phyloP scores from a whole-genome alignment of 2,113 vertebrate genomes.

The Meleagris gallopavo region DNA sequence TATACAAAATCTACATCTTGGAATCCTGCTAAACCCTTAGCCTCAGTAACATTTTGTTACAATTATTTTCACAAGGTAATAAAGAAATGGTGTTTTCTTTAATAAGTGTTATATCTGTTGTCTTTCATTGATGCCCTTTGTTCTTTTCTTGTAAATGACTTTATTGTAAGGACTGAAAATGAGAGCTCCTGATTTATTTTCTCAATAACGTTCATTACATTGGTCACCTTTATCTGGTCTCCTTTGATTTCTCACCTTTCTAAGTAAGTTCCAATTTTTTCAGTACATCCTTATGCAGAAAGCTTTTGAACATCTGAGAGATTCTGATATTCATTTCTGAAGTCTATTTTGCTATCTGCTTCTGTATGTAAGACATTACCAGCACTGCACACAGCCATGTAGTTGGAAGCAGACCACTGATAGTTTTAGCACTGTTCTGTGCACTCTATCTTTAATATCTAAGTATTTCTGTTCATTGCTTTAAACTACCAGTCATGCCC shows the following conservation, averaged over 20 bases:
- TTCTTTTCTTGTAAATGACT: neutral
- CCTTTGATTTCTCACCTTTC: slow-evolving; percentile 3
- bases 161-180: neutral
- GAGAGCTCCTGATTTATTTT: neutral
- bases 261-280: neutral
- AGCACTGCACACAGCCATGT: neutral
- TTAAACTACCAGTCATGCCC: neutral
- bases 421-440: neutral
- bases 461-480: neutral
- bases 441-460: neutral
- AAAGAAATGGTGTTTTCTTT: slow-evolving; percentile 12
- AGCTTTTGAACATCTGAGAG: neutral
- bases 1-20: neutral
- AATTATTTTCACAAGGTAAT: neutral
- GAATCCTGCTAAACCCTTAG: neutral
- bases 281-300: neutral
- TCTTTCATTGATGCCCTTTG: neutral
- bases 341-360: neutral
- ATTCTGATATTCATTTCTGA: neutral
- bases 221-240: neutral
- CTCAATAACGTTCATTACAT: neutral
- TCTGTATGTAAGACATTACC: neutral
- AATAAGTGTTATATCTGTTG: neutral
- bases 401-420: neutral
- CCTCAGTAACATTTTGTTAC: neutral